A percentile compares a stretch with the other conserved stretches of the same genome.
Conservation (phyloP, 2,113 vertebrate species). For the Hippocampus mohnikei region DNA sequence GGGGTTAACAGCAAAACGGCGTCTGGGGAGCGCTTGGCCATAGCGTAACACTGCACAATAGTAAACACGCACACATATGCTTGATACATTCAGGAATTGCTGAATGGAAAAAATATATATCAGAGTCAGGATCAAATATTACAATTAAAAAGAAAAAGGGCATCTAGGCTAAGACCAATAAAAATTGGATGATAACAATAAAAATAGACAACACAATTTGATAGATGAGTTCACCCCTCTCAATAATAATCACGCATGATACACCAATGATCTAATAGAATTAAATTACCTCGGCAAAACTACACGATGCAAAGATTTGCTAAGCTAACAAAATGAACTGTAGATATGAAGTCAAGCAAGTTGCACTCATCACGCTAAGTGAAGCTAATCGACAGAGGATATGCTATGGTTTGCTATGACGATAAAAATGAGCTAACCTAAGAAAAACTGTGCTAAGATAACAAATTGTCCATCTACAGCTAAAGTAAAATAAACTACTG, state of each 20-base stretch:
- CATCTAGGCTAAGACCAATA: not conserved
- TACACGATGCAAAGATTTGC: not conserved
- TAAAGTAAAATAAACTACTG: too few species aligned
- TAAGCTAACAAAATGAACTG: not conserved
- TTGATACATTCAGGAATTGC: not conserved
- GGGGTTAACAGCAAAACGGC: conserved; percentile 73
- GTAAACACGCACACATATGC: conserved; percentile 1
- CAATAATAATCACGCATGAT: too few species aligned
- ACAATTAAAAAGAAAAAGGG: not conserved
- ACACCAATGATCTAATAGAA: not conserved
- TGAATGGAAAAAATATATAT: not conserved
- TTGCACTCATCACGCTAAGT: not conserved
- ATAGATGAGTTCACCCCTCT: not conserved
- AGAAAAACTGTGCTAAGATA: too few species aligned
- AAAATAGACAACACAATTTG: not conserved
- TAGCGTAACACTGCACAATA: conserved; percentile 23
- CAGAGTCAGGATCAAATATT: not conserved
- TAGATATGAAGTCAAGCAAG: not conserved
- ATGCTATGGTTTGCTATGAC: not conserved
- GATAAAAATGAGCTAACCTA: not conserved
- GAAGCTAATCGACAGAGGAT: not conserved
- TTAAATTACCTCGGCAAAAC: not conserved
- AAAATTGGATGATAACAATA: not conserved
- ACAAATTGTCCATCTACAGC: too few species aligned
- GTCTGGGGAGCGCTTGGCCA: conserved; percentile 67